phyloP scores from a whole-genome alignment of 2,888 invertebrate species.

The Tortricodes alternella region DNA sequence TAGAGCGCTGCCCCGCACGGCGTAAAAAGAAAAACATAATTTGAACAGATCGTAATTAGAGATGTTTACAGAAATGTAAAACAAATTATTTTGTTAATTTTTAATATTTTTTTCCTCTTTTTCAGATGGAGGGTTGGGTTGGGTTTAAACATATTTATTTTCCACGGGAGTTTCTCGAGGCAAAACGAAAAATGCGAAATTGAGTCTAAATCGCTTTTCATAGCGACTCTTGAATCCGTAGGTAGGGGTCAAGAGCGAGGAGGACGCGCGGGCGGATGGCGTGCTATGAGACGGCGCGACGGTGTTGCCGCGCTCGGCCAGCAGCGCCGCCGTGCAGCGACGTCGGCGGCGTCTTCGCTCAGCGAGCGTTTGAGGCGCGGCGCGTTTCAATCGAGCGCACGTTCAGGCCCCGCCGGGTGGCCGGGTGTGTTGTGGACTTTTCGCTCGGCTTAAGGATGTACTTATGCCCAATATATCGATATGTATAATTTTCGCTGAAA shows the following conservation, averaged over 20 bases:
- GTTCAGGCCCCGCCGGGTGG: slow-evolving; percentile 69
- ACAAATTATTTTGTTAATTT: slow-evolving; percentile 82
- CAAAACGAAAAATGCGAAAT: slow-evolving; percentile 68
- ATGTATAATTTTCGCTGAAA: too few species aligned
- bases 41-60: slow-evolving; percentile 82
- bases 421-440: slow-evolving; percentile 80
- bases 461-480: too few species aligned
- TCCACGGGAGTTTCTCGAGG: slow-evolving; percentile 63
- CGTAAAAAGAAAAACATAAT: slow-evolving; percentile 77
- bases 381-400: slow-evolving; percentile 82
- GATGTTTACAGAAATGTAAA: slow-evolving; percentile 80
- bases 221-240: slow-evolving; percentile 33
- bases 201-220: slow-evolving; percentile 61
- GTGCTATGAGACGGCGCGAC: background rate
- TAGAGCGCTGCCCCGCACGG: slow-evolving; percentile 68
- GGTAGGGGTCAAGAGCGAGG: background rate
- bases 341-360: slow-evolving; percentile 40
- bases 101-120: slow-evolving; percentile 73
- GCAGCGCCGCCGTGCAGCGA: slow-evolving; percentile 40
- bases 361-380: slow-evolving; percentile 55
- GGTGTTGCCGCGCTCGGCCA: slow-evolving; percentile 1
- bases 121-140: slow-evolving; percentile 67
- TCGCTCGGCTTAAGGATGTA: slow-evolving; percentile 80
- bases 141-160: slow-evolving; percentile 81
- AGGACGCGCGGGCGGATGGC: background rate